Percentiles rank a stretch among this genome's conserved stretches.
Conservation (phyloP, 1,140 invertebrate genomes). For the Drosophila nebulosa region DNA sequence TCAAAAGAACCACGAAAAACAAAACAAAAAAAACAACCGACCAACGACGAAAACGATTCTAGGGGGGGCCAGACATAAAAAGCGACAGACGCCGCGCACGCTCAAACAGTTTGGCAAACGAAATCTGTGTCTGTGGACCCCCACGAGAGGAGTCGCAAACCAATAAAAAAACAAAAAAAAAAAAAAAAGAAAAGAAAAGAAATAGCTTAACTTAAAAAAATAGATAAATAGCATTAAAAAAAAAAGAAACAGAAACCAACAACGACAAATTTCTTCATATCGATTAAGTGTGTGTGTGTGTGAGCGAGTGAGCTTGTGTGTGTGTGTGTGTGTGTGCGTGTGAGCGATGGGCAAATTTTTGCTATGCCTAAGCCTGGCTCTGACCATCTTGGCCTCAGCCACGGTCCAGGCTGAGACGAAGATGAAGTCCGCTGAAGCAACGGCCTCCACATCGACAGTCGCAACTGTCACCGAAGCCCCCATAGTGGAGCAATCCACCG, state of each 20-base stretch:
- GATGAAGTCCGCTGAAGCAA: neutral
- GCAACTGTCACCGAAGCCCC: slow-evolving; percentile 21
- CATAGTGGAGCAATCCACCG: slow-evolving; percentile 62
- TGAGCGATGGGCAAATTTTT: slow-evolving; percentile 51
- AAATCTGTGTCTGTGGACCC: slow-evolving; percentile 73
- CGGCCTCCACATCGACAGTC: neutral
- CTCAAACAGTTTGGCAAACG: slow-evolving; percentile 72
- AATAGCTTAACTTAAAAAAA: neutral
- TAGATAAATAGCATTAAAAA: neutral
- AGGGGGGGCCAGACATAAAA: slow-evolving; percentile 71
- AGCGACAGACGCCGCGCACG: slow-evolving; percentile 66
- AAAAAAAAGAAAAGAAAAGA: neutral
- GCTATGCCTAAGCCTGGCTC: slow-evolving; percentile 44
- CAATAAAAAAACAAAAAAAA: slow-evolving; percentile 7
- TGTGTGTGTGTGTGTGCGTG: neutral
- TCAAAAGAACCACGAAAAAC: neutral
- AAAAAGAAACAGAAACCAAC: neutral
- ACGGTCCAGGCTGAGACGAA: slow-evolving; percentile 11
- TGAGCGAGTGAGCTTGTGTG: slow-evolving; percentile 1
- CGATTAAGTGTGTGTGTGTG: slow-evolving; percentile 1
- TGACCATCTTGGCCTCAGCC: slow-evolving; percentile 27
- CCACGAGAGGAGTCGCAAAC: slow-evolving; percentile 32
- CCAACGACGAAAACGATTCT: slow-evolving; percentile 37
- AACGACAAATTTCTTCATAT: neutral
- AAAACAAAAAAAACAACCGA: neutral